These are phyloP conservation scores for Proales similis DNA, from an alignment of 1,140 invertebrate genomes.

Conservation along the genomic window DNA sequence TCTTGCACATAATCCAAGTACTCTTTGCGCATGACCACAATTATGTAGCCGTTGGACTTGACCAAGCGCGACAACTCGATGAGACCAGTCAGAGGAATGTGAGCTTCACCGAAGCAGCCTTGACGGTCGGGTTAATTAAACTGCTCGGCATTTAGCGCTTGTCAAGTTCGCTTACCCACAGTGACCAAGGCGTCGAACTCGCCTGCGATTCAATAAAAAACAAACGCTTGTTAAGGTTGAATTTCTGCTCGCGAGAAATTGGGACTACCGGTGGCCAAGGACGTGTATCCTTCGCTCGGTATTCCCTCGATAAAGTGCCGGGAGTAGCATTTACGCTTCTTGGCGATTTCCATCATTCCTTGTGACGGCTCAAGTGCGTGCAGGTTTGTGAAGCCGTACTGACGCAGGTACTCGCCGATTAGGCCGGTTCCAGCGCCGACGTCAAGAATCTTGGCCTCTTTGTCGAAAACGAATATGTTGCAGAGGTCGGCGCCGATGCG, in stretches of 20 bases:
- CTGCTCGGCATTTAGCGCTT: too few relatives aligned
- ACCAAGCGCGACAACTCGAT: slow-evolving; percentile 52
- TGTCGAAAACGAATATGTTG: slow-evolving; percentile 32
- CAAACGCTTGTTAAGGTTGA: too few relatives aligned
- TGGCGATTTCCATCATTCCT: slow-evolving; percentile 46
- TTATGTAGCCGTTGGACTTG: slow-evolving; percentile 49
- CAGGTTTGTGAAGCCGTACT: slow-evolving; percentile 42
- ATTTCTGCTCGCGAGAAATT: too few relatives aligned
- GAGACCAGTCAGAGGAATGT: slow-evolving; percentile 51
- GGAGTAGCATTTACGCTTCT: slow-evolving; percentile 43
- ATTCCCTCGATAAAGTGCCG: slow-evolving; percentile 41
- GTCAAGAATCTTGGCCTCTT: slow-evolving; percentile 43
- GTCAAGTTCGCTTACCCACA: too few relatives aligned
- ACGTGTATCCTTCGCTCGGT: too few relatives aligned
- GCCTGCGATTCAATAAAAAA: too few relatives aligned
- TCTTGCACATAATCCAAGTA: slow-evolving; percentile 44
- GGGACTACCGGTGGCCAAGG: too few relatives aligned
- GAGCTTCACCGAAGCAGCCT: slow-evolving; percentile 55
- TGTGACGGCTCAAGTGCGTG: slow-evolving; percentile 46
- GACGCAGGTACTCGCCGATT: slow-evolving; percentile 44
- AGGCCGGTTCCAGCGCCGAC: slow-evolving; percentile 49
- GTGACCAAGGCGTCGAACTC: too few relatives aligned
- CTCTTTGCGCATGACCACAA: slow-evolving; percentile 46
- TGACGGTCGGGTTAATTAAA: too few relatives aligned
- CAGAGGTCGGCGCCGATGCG: slow-evolving; percentile 11